Conservation (phyloP, 2,797 vertebrate species). For the Neostethus bicornis region DNA sequence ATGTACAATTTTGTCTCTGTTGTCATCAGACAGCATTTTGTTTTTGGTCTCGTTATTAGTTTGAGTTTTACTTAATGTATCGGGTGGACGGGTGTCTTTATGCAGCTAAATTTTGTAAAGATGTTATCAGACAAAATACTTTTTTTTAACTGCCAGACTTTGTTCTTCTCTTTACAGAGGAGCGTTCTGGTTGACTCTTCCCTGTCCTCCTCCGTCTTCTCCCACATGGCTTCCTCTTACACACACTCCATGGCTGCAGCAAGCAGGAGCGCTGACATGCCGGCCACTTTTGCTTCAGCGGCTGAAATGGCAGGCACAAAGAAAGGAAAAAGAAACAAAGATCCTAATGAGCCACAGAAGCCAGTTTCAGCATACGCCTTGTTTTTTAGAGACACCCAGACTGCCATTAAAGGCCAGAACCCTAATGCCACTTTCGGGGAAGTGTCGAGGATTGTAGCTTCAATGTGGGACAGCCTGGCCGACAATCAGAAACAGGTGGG, state of each 20-base stretch:
- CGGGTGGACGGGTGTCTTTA: too few species aligned
- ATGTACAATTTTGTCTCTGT: too few species aligned
- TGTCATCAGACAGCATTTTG: too few species aligned
- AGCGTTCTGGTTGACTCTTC: conserved; percentile 81
- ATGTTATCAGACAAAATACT: not conserved
- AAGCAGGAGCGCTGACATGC: conserved; percentile 66
- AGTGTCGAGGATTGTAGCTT: conserved; percentile 94
- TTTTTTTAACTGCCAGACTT: not conserved
- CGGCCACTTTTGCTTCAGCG: conserved; percentile 35
- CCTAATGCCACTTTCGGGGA: conserved; percentile 93
- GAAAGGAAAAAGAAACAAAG: conserved; percentile 86
- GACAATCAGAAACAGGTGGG: conserved; percentile 93
- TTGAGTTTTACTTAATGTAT: too few species aligned
- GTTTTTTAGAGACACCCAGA: conserved; percentile 93
- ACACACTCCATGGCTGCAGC: conserved; percentile 38
- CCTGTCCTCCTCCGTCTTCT: conserved; percentile 70
- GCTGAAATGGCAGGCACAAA: conserved; percentile 56
- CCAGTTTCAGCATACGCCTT: conserved; percentile 92
- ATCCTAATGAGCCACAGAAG: conserved; percentile 93
- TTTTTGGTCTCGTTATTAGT: too few species aligned
- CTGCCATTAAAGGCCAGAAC: conserved; percentile 94
- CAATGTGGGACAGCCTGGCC: conserved; percentile 95
- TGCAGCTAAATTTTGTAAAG: conserved; percentile 29
- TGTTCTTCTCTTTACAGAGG: conserved; percentile 55
- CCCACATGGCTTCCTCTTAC: conserved; percentile 61